Percentiles rank a stretch among this genome's conserved stretches.
Conservation (phyloP, 2,888 invertebrate species). For the Gastrophysa polygoni region DNA sequence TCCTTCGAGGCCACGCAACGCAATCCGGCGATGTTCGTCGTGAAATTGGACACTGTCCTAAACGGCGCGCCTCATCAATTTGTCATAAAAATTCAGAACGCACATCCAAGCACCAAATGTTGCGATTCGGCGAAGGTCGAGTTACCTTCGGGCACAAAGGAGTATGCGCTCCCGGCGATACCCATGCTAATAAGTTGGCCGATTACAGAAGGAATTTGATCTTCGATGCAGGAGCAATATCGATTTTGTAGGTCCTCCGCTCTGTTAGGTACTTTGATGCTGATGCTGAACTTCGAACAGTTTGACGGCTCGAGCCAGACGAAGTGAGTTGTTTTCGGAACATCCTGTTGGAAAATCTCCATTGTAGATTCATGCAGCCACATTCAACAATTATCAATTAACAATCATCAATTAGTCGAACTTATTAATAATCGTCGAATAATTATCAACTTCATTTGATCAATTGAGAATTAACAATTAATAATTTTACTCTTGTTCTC, state of each 20-base stretch:
- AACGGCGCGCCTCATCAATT: background rate
- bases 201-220: constrained; percentile 56
- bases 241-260: constrained; percentile 51
- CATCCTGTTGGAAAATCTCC: too few species aligned
- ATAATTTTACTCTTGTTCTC: too few species aligned
- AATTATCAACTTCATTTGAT: too few species aligned
- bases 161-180: constrained; percentile 50
- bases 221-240: constrained; percentile 48
- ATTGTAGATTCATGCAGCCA: too few species aligned
- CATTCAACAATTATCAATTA: too few species aligned
- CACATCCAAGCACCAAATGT: constrained; percentile 20
- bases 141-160: constrained; percentile 49
- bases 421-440: too few species aligned
- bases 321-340: too few species aligned
- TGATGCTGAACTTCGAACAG: too few species aligned
- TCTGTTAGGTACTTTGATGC: background rate
- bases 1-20: background rate
- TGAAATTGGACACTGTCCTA: background rate
- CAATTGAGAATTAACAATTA: too few species aligned
- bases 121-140: constrained; percentile 19
- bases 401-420: too few species aligned
- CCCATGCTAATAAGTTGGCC: constrained; percentile 55
- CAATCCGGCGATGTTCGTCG: background rate
- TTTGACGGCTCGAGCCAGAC: too few species aligned
- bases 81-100: background rate